phyloP scores from a whole-genome alignment of 2,888 invertebrate species.

The Plemyria rubiginata region DNA sequence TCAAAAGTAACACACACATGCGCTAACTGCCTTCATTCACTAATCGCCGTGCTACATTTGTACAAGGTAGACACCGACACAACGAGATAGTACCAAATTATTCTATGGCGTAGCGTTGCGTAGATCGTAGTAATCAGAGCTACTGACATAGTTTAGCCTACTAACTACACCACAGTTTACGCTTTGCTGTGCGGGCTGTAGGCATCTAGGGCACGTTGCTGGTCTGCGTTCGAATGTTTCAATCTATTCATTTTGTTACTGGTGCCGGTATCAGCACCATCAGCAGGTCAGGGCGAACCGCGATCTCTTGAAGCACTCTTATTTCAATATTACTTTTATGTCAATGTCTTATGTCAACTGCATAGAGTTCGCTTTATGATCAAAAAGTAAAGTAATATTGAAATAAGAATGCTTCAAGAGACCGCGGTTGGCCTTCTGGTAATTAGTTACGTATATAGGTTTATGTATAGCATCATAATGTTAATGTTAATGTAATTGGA shows the following conservation, averaged over 20 bases:
- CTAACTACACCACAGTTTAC: not conserved
- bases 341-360: no score
- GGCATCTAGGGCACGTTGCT: constrained; percentile 24
- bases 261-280: no score
- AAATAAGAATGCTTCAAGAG: no score
- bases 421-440: no score
- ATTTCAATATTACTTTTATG: no score
- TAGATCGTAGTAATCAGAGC: constrained; percentile 17
- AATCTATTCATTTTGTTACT: constrained; percentile 4
- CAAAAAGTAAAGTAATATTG: no score
- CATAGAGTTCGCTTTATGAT: no score
- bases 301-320: no score
- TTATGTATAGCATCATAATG: no score
- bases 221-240: constrained; percentile 23
- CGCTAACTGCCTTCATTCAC: constrained; percentile 6
- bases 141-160: constrained; percentile 18
- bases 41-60: not conserved
- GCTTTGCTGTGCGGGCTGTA: constrained; percentile 15
- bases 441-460: no score
- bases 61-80: not conserved
- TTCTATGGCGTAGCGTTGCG: constrained; percentile 13
- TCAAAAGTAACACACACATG: not conserved
- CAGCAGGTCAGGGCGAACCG: no score
- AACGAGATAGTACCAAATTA: constrained; percentile 7
- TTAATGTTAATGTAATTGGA: no score